A percentile compares a stretch with the other conserved stretches of the same genome.
Conservation (phyloP, 2,113 vertebrate genomes). For the Formicarius rufipectus region DNA sequence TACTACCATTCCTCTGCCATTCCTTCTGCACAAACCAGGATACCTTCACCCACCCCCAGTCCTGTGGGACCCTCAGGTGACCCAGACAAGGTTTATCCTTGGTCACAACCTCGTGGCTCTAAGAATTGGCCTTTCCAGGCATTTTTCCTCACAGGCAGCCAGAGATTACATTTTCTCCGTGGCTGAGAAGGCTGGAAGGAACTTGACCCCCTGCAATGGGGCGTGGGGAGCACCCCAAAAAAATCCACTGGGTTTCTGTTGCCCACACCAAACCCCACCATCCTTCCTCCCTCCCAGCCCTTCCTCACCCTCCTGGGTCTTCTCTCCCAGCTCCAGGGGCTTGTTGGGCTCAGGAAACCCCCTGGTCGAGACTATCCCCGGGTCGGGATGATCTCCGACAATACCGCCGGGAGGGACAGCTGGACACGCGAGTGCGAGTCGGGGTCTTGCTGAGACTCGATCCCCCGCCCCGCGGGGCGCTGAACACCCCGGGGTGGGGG, state of each 20-base stretch:
- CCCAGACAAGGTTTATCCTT: background rate
- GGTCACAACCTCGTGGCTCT: background rate
- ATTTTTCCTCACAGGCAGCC: background rate
- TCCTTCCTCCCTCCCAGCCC: background rate
- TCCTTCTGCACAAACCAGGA: background rate
- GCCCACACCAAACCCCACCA: background rate
- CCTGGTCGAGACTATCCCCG: fast-evolving
- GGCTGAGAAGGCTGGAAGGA: background rate
- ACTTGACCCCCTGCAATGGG: fast-evolving
- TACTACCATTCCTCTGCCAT: background rate
- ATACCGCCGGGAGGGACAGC: background rate
- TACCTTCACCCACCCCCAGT: background rate
- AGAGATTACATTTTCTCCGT: fast-evolving
- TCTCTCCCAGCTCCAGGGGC: background rate
- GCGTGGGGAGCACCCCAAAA: background rate
- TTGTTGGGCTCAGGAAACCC: background rate
- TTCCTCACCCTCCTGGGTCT: background rate
- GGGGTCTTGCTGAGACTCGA: background rate
- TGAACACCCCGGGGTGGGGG: fast-evolving
- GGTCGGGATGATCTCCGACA: no score
- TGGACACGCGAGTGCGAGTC: background rate
- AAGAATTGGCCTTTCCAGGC: background rate
- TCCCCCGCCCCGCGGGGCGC: no score
- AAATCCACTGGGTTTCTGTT: background rate
- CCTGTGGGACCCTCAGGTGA: background rate